These are phyloP conservation scores for Mactromeris polynyma DNA, from an alignment of 2,888 invertebrate genomes.

Conservation along the genomic window DNA sequence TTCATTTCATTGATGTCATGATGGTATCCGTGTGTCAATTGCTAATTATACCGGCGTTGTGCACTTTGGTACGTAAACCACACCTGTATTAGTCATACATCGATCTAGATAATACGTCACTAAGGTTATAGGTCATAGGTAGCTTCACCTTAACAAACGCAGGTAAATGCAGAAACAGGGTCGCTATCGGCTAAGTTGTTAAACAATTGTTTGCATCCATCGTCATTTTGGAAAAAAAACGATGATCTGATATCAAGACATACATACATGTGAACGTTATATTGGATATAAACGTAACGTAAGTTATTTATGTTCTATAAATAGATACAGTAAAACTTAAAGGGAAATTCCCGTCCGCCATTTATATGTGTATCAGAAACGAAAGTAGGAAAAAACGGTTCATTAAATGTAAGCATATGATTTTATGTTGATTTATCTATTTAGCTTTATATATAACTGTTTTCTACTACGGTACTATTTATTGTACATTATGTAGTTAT, in stretches of 20 bases:
- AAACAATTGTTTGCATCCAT: background rate
- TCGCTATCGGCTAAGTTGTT: background rate
- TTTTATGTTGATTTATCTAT: too few relatives aligned
- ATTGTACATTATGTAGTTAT: too few relatives aligned
- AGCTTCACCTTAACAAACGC: background rate
- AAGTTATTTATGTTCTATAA: background rate
- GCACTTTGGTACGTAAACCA: background rate
- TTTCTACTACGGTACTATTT: too few relatives aligned
- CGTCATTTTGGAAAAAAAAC: background rate
- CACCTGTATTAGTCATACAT: constrained; percentile 5
- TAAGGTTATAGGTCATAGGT: constrained; percentile 10
- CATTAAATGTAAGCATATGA: background rate
- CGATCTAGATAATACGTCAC: background rate
- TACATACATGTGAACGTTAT: background rate
- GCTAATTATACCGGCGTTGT: background rate
- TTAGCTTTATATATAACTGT: too few relatives aligned
- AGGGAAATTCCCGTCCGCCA: constrained; percentile 15
- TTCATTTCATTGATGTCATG: background rate
- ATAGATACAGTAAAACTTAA: background rate
- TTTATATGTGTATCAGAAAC: constrained; percentile 1
- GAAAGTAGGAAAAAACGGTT: background rate
- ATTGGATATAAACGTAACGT: background rate
- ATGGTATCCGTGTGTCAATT: background rate
- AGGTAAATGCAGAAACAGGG: background rate
- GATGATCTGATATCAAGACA: background rate